Evolutionary conservation across 2,113 vertebrate genomes (phyloP).

Genomic region (Oreamnos americanus): DNA sequence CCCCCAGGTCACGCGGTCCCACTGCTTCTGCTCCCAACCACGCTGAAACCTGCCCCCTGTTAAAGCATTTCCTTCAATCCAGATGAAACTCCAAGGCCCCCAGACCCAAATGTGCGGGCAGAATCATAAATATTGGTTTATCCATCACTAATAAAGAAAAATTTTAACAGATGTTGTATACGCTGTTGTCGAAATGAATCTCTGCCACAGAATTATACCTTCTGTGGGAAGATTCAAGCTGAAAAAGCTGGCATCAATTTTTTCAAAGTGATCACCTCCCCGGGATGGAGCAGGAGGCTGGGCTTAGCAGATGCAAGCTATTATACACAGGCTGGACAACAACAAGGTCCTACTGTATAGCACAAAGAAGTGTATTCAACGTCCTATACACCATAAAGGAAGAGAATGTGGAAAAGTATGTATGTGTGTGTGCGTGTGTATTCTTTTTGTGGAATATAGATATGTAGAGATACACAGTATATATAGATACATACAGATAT

Average conservation of each 20-base stretch:
- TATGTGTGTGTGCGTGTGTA: neutral
- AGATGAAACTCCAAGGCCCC: neutral
- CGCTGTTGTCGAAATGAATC: neutral
- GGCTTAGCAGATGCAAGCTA: neutral
- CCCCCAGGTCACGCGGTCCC: neutral
- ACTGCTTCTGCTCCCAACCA: neutral
- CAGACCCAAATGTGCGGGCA: neutral
- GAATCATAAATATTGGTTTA: neutral
- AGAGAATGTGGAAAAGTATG: neutral
- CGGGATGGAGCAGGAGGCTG: neutral
- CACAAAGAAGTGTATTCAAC: neutral
- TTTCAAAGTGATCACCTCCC: neutral
- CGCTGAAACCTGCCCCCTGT: neutral
- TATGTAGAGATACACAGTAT: neutral
- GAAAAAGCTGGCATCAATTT: neutral
- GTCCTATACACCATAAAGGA: neutral
- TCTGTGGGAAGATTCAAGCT: neutral
- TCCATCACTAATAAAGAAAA: neutral
- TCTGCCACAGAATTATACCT: neutral
- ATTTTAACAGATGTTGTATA: neutral
- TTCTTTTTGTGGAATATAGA: neutral
- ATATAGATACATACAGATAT: neutral
- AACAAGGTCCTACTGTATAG: neutral
- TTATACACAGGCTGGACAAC: neutral
- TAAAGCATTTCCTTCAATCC: neutral